A percentile compares a stretch with the other conserved stretches of the same genome.
phyloP scores from a whole-genome alignment of 2,113 vertebrate genomes.

The Chaetodon trifascialis region DNA sequence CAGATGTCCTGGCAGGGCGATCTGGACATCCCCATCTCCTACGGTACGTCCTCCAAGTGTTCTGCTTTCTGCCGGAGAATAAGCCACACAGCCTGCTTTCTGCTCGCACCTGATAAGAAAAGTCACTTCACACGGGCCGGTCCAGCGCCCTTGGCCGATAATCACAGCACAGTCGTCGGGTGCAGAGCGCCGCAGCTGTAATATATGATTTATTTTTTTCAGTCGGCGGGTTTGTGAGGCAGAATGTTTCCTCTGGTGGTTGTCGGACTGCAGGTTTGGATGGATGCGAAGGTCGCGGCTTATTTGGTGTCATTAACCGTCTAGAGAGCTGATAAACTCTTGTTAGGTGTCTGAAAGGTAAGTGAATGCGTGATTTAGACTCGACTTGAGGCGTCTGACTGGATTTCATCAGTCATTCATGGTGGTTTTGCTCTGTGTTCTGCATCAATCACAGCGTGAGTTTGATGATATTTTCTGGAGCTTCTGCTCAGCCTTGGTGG shows the following conservation, averaged over 20 bases:
- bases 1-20: conserved; percentile 84
- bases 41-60: conserved; percentile 75
- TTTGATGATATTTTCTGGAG: neutral
- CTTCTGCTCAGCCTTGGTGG: neutral
- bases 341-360: conserved; percentile 36
- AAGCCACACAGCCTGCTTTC: conserved; percentile 23
- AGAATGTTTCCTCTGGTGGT: conserved; percentile 7
- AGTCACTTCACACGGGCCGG: conserved; percentile 11
- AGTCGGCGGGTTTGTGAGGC: conserved; percentile 9
- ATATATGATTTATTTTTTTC: conserved; percentile 20
- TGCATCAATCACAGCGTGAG: neutral
- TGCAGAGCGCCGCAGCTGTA: conserved; percentile 12
- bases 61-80: neutral
- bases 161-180: conserved; percentile 11
- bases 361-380: conserved; percentile 32
- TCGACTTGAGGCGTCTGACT: neutral
- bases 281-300: neutral
- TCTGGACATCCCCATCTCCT: conserved; percentile 82
- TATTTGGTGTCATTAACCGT: conserved; percentile 2
- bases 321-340: neutral
- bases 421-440: neutral
- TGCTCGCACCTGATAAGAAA: conserved; percentile 60
- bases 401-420: neutral
- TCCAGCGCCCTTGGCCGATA: conserved; percentile 31
- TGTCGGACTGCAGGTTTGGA: neutral